Conservation (phyloP, 1,140 invertebrate genomes). For the Eupeodes corollae region DNA sequence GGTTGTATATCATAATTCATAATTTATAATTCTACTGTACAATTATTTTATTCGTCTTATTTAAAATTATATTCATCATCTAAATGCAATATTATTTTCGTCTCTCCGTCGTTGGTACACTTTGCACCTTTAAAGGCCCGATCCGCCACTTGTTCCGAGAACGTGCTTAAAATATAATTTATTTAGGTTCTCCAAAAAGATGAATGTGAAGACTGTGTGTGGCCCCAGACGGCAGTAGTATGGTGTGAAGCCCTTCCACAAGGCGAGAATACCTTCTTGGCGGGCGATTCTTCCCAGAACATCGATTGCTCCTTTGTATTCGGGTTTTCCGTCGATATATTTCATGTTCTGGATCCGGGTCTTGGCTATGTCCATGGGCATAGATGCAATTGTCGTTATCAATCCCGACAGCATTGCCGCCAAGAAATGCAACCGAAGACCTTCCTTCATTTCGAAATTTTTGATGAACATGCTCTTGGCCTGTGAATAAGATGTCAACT, state of each 20-base stretch:
- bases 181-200: conserved; percentile 95
- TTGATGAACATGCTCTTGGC: conserved; percentile 38
- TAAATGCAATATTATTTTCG: too few relatives aligned
- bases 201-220: conserved; percentile 97
- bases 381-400: conserved; percentile 89
- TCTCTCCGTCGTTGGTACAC: too few relatives aligned
- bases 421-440: conserved; percentile 82
- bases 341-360: conserved; percentile 99
- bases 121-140: too few relatives aligned
- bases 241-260: conserved; percentile 99
- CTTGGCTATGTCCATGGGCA: conserved; percentile 98
- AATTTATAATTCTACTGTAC: too few relatives aligned
- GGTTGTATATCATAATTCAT: too few relatives aligned
- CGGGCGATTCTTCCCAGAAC: conserved; percentile 72
- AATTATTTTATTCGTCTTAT: too few relatives aligned
- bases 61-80: too few relatives aligned
- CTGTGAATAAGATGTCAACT: conserved; percentile 94
- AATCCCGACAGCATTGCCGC: conserved; percentile 97
- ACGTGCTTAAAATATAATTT: conserved; percentile 42
- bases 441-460: conserved; percentile 71
- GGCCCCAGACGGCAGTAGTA: conserved; percentile 92
- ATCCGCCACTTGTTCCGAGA: conserved; percentile 6
- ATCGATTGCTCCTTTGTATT: conserved; percentile 80
- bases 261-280: conserved; percentile 87
- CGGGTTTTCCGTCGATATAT: conserved; percentile 73